These are phyloP conservation scores for Platerodrilus igneus DNA, from an alignment of 2,888 invertebrate species.

Conservation along the genomic window DNA sequence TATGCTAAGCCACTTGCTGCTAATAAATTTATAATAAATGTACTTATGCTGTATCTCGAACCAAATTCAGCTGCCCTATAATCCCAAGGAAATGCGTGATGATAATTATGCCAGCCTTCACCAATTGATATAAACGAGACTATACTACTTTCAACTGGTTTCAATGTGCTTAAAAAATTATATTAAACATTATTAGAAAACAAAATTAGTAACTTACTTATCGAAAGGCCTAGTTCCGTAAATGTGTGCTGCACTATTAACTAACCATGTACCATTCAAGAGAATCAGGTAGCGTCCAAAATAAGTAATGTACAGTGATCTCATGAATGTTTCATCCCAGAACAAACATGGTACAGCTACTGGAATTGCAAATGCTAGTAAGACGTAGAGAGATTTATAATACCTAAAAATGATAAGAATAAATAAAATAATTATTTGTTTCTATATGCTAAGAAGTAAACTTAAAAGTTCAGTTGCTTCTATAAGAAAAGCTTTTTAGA, in stretches of 20 bases:
- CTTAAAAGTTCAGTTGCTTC: no score
- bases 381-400: constrained; percentile 57
- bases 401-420: no score
- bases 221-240: constrained; percentile 77
- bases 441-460: no score
- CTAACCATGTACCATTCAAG: constrained; percentile 76
- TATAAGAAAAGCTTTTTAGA: no score
- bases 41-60: constrained; percentile 56
- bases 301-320: constrained; percentile 58
- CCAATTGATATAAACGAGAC: constrained; percentile 59
- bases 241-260: constrained; percentile 77
- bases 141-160: constrained; percentile 60
- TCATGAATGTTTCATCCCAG: constrained; percentile 63
- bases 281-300: constrained; percentile 58
- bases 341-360: constrained; percentile 60
- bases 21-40: constrained; percentile 58
- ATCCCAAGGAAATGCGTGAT: constrained; percentile 70
- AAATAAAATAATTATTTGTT: no score
- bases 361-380: constrained; percentile 60
- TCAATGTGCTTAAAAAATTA: constrained; percentile 51
- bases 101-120: constrained; percentile 76
- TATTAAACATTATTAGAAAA: background rate
- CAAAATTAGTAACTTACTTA: constrained; percentile 49
- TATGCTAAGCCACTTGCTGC: constrained; percentile 59
- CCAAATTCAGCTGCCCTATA: constrained; percentile 57